These are phyloP conservation scores for Tortrix viridana DNA, from an alignment of 2,888 invertebrate genomes.

Conservation along the genomic window DNA sequence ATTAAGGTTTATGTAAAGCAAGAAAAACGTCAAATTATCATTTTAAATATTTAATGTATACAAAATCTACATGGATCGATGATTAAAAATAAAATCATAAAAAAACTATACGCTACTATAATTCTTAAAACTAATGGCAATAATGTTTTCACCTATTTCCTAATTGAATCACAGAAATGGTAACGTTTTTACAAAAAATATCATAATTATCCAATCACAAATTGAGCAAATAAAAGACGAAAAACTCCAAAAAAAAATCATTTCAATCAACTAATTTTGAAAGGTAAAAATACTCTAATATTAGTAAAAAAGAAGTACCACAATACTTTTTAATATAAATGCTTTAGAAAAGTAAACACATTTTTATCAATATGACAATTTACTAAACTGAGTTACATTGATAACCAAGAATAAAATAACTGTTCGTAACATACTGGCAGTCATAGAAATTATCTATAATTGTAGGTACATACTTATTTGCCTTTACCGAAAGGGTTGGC, in stretches of 20 bases:
- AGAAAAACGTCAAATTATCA: conserved; percentile 32
- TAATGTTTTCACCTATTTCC: conserved; percentile 51
- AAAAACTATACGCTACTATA: conserved; percentile 41
- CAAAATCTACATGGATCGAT: conserved; percentile 46
- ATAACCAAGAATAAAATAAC: conserved; percentile 5
- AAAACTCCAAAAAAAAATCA: background rate
- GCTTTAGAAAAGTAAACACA: background rate
- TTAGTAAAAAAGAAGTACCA: no score
- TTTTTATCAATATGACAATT: background rate
- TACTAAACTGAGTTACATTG: conserved; percentile 1
- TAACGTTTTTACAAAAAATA: conserved; percentile 51
- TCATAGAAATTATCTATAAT: conserved; percentile 17
- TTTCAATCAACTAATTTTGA: background rate
- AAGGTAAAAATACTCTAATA: no score
- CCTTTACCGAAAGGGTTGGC: conserved; percentile 83
- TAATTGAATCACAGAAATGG: conserved; percentile 69
- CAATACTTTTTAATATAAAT: background rate
- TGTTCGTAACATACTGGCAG: conserved; percentile 15
- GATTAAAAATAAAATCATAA: conserved; percentile 43
- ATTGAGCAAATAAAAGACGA: background rate
- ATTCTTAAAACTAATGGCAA: conserved; percentile 51
- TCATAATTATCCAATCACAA: conserved; percentile 18
- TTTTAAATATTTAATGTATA: conserved; percentile 45
- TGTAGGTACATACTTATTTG: conserved; percentile 50
- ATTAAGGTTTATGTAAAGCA: no score